Conservation (phyloP, 2,797 vertebrate genomes). For the Cryptoprocta ferox region DNA sequence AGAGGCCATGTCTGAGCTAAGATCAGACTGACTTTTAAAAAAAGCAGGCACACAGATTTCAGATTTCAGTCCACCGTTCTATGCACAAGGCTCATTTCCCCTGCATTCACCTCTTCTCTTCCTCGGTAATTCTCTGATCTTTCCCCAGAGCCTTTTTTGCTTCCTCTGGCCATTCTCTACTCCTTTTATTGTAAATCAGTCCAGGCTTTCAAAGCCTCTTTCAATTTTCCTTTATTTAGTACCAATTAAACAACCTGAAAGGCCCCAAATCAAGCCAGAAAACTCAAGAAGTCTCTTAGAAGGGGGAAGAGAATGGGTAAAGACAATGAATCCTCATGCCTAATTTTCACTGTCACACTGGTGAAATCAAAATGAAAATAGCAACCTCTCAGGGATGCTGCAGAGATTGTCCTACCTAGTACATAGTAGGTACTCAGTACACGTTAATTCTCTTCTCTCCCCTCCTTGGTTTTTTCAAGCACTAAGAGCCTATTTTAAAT, state of each 20-base stretch:
- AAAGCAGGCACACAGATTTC: not conserved
- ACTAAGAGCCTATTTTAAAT: not conserved
- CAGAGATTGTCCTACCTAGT: not conserved
- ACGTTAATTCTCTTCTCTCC: not conserved
- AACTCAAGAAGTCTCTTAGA: not conserved
- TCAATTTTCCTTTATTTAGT: not conserved
- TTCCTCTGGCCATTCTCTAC: not conserved
- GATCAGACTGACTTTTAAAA: not conserved
- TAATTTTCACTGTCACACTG: not conserved
- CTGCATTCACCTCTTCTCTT: not conserved
- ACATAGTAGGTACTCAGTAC: not conserved
- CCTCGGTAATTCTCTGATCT: not conserved
- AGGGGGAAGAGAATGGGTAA: not conserved
- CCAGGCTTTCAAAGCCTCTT: not conserved
- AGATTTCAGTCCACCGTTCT: not conserved
- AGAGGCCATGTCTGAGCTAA: not conserved
- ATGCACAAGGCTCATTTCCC: not conserved
- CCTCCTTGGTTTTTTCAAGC: not conserved
- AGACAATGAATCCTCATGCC: not conserved
- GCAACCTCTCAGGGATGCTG: not conserved
- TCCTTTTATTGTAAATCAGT: not conserved
- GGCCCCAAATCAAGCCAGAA: not conserved
- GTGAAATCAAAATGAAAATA: constrained; percentile 16
- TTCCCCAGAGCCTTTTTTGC: not conserved
- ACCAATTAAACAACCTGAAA: not conserved